These are phyloP conservation scores for Ormia ochracea DNA, from an alignment of 2,888 invertebrate genomes.

Conservation along the genomic window DNA sequence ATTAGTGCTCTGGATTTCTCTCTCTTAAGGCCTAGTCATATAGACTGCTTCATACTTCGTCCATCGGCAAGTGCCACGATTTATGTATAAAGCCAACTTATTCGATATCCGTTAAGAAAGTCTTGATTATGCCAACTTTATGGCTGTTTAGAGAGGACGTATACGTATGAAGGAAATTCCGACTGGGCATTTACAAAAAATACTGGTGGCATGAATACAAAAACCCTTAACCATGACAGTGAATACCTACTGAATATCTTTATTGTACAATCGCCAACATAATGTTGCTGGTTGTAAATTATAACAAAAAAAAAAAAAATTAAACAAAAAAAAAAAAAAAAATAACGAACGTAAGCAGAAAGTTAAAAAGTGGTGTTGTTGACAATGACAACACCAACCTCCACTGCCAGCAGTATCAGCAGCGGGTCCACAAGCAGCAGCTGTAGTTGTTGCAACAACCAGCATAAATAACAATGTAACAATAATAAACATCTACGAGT, in stretches of 20 bases:
- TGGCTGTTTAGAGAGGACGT: too few species aligned
- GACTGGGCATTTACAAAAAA: too few species aligned
- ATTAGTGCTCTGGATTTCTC: too few species aligned
- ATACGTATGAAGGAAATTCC: too few species aligned
- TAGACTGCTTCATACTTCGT: too few species aligned
- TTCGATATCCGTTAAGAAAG: too few species aligned
- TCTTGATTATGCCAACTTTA: too few species aligned
- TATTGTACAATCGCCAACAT: constrained; percentile 22
- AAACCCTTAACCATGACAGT: constrained; percentile 61
- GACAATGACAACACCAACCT: constrained; percentile 52
- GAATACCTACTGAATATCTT: constrained; percentile 16
- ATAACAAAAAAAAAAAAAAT: constrained; percentile 17
- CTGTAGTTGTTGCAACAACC: constrained; percentile 21
- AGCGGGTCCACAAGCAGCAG: constrained; percentile 7
- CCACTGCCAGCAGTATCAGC: not conserved
- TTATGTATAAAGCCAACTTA: too few species aligned
- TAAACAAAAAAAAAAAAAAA: constrained; percentile 3
- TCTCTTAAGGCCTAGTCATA: too few species aligned
- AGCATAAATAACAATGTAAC: constrained; percentile 52
- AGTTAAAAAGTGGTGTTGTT: constrained; percentile 44
- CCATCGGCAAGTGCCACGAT: constrained; percentile 2
- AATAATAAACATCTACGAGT: constrained; percentile 46
- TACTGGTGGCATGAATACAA: constrained; percentile 9
- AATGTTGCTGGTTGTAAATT: constrained; percentile 55
- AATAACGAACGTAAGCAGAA: not conserved